Percentiles rank a stretch among this genome's conserved stretches.
Evolutionary conservation across 2,888 invertebrate species (phyloP).

Genomic region (Bhutanitis thaidina): DNA sequence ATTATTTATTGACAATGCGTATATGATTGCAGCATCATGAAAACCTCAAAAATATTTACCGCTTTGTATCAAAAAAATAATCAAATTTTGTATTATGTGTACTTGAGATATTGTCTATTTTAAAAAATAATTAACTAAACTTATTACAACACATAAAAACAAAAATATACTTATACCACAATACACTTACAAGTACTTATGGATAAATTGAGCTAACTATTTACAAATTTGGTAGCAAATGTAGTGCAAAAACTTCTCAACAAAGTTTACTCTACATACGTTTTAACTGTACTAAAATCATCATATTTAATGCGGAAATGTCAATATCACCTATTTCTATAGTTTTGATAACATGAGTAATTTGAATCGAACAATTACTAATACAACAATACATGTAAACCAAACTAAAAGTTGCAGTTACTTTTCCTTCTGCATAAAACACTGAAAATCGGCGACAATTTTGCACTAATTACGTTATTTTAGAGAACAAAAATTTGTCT

Average conservation of each 20-base stretch:
- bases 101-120: conserved; percentile 27
- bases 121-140: conserved; percentile 38
- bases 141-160: conserved; percentile 36
- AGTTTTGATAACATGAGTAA: too few relatives aligned
- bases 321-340: too few relatives aligned
- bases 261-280: too few relatives aligned
- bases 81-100: conserved; percentile 20
- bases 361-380: too few relatives aligned
- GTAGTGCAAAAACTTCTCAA: conserved; percentile 3
- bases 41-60: conserved; percentile 32
- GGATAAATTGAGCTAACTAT: conserved; percentile 68
- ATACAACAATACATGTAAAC: too few relatives aligned
- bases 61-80: conserved; percentile 26
- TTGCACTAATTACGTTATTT: too few relatives aligned
- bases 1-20: conserved; percentile 46
- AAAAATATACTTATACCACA: conserved; percentile 60
- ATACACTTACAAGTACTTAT: conserved; percentile 55
- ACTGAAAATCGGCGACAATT: too few relatives aligned
- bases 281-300: too few relatives aligned
- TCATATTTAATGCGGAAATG: too few relatives aligned
- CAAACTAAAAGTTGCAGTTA: too few relatives aligned
- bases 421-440: too few relatives aligned
- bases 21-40: conserved; percentile 44
- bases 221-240: conserved; percentile 54
- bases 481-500: too few relatives aligned